Percentiles rank a stretch among this genome's conserved stretches.
phyloP scores from a whole-genome alignment of 2,888 invertebrate genomes.

The Sphinx pinastri region DNA sequence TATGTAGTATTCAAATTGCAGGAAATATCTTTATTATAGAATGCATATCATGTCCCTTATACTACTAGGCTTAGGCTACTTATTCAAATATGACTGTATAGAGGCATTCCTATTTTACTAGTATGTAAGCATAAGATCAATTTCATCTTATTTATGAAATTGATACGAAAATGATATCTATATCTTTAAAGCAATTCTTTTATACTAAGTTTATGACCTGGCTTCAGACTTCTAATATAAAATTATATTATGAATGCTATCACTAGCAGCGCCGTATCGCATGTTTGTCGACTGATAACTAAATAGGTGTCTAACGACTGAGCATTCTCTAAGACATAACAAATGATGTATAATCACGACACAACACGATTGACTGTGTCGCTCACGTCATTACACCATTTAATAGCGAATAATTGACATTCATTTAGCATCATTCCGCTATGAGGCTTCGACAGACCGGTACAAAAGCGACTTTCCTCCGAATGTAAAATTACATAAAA shows the following conservation, averaged over 20 bases:
- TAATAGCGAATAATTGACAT: constrained; percentile 46
- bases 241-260: background rate
- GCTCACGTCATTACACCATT: constrained; percentile 37
- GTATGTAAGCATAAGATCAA: no score
- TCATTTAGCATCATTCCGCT: constrained; percentile 46
- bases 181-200: background rate
- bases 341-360: background rate
- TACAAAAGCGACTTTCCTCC: constrained; percentile 36
- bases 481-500: background rate
- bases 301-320: background rate
- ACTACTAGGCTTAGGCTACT: no score
- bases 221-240: background rate
- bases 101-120: background rate
- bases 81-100: no score
- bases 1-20: no score
- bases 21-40: no score
- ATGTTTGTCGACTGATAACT: constrained; percentile 7
- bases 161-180: no score
- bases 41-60: no score
- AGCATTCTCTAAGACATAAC: background rate
- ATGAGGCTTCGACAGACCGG: constrained; percentile 52
- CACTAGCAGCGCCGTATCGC: background rate
- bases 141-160: no score
- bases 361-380: constrained; percentile 10
- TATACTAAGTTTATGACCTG: background rate